These are phyloP conservation scores for Sturnus vulgaris DNA, from an alignment of 2,113 vertebrate species.

Conservation along the genomic window DNA sequence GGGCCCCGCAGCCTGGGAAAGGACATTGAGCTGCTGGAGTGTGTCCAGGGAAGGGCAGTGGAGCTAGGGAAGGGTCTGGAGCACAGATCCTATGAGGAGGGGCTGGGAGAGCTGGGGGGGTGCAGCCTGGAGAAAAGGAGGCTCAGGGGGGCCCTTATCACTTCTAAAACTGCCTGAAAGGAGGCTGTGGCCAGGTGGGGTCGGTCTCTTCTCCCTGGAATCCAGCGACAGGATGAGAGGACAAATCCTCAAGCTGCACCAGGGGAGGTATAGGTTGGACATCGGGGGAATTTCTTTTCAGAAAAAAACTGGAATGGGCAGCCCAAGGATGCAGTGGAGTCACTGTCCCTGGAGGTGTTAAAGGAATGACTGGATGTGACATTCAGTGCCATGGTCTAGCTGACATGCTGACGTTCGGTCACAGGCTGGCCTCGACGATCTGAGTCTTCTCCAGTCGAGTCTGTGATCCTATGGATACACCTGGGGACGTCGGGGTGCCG, in stretches of 20 bases:
- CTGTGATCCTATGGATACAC: accelerated
- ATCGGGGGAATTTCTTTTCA: accelerated
- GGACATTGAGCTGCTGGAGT: too few species aligned
- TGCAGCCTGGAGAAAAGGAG: too few species aligned
- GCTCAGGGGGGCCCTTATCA: accelerated
- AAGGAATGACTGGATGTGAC: neutral
- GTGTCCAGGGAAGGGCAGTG: too few species aligned
- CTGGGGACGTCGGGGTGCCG: accelerated
- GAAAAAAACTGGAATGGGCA: neutral
- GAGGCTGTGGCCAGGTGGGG: accelerated
- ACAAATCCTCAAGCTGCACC: neutral
- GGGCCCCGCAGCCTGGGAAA: accelerated
- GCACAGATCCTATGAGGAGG: neutral
- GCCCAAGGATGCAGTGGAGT: neutral
- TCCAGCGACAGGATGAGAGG: neutral
- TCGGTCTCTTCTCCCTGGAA: neutral
- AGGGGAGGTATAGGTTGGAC: neutral
- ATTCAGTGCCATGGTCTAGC: neutral
- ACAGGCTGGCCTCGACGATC: accelerated
- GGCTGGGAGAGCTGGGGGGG: accelerated
- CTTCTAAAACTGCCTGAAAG: too few species aligned
- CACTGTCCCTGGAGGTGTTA: neutral
- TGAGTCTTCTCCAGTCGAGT: accelerated
- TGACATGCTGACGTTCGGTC: accelerated
- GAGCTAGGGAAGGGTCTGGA: neutral